Percentiles rank a stretch among this genome's conserved stretches.
Evolutionary conservation across 2,113 vertebrate species (phyloP).

Genomic region (human): DNA sequence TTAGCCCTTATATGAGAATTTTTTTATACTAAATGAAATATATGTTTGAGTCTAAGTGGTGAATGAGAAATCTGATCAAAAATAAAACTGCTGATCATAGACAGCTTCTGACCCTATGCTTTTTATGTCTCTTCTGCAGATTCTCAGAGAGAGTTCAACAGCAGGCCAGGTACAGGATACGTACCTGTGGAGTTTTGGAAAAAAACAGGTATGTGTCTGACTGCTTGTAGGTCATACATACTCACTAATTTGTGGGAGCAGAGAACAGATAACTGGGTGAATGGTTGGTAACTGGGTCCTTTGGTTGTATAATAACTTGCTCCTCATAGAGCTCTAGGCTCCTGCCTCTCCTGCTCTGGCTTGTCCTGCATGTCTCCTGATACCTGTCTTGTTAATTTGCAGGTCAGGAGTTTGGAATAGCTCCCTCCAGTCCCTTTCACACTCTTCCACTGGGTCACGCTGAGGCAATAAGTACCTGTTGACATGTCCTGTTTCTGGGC

Average conservation of each 20-base stretch:
- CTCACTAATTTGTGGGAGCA: not conserved
- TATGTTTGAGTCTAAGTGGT: not conserved
- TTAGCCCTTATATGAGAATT: not conserved
- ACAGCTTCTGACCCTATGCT: conserved; percentile 53
- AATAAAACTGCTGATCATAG: not conserved
- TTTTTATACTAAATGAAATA: conserved; percentile 19
- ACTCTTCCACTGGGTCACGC: not conserved
- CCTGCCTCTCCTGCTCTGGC: not conserved
- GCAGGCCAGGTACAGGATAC: conserved; percentile 92
- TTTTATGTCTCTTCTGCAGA: conserved; percentile 84
- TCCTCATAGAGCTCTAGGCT: not conserved
- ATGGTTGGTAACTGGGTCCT: not conserved
- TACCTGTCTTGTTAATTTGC: not conserved
- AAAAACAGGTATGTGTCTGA: conserved; percentile 92
- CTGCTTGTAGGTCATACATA: not conserved
- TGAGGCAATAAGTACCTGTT: not conserved
- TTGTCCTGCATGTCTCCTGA: not conserved
- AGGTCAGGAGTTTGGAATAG: conserved; percentile 16
- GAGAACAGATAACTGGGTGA: not conserved
- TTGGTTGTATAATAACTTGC: not conserved
- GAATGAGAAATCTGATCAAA: not conserved
- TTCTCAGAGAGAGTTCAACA: conserved; percentile 92
- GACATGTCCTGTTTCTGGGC: not conserved
- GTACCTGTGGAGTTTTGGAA: conserved; percentile 99
- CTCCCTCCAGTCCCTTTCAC: not conserved